Conservation (phyloP, 2,797 vertebrate species). For the Sitta carolinensis region DNA sequence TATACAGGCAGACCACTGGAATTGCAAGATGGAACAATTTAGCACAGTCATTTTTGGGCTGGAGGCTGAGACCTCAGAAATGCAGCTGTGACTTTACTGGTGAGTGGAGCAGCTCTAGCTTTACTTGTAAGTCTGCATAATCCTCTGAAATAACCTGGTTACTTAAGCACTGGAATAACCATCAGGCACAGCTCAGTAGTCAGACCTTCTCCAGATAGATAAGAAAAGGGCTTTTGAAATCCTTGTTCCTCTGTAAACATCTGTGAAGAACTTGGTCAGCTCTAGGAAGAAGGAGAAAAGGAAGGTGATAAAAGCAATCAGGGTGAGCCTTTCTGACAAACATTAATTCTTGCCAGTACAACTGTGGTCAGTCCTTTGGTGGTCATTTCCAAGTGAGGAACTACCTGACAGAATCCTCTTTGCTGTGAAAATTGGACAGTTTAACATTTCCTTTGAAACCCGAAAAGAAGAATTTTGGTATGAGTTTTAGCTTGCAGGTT, state of each 20-base stretch:
- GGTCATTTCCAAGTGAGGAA: neutral
- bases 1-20: neutral
- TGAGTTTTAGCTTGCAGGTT: rapidly evolving
- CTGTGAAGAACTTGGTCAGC: neutral
- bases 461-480: neutral
- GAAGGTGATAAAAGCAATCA: neutral
- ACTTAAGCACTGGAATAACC: neutral
- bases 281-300: neutral
- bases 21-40: neutral
- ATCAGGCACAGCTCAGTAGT: neutral
- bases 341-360: neutral
- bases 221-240: neutral
- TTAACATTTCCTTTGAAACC: neutral
- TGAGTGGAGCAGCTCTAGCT: neutral
- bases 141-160: neutral
- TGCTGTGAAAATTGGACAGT: neutral
- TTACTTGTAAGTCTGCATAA: neutral
- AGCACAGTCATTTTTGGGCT: neutral
- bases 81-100: neutral
- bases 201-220: neutral
- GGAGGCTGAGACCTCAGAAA: neutral
- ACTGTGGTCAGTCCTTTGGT: neutral
- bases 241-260: neutral
- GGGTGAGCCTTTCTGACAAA: neutral
- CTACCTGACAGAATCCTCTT: neutral